Evolutionary conservation across 1,140 invertebrate genomes (phyloP).

Genomic region (Bombus pascuorum): DNA sequence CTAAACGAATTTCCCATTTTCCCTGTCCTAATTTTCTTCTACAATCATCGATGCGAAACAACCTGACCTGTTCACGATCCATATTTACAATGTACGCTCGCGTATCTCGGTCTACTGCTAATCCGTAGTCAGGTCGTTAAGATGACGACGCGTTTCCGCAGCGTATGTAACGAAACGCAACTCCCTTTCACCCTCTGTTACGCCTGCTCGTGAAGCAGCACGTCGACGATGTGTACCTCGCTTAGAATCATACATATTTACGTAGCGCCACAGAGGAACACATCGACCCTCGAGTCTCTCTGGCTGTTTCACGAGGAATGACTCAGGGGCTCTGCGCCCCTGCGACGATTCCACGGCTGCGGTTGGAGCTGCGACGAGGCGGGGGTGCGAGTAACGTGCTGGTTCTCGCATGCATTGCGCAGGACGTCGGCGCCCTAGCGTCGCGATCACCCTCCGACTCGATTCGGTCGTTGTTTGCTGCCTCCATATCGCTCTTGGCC

Average conservation of each 20-base stretch:
- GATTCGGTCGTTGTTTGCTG: constrained; percentile 60
- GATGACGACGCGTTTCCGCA: background rate
- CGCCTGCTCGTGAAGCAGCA: background rate
- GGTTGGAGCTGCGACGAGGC: background rate
- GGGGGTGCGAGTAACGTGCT: constrained; percentile 44
- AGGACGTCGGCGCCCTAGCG: constrained; percentile 61
- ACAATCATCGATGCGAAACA: background rate
- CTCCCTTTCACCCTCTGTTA: background rate
- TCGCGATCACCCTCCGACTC: constrained; percentile 50
- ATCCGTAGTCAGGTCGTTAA: constrained; percentile 4
- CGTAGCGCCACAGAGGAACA: constrained; percentile 2
- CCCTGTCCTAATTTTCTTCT: background rate
- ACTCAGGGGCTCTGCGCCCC: constrained; percentile 55
- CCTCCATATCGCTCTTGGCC: constrained; percentile 41
- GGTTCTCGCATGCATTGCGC: constrained; percentile 57
- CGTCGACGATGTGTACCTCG: constrained; percentile 25
- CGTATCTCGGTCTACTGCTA: background rate
- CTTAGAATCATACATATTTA: constrained; percentile 39
- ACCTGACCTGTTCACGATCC: background rate
- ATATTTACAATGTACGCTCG: background rate
- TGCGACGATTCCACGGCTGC: constrained; percentile 12
- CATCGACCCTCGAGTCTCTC: constrained; percentile 3
- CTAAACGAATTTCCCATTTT: background rate
- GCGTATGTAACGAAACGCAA: background rate
- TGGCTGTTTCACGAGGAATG: constrained; percentile 51